Base-by-base conservation (phyloP, 1,140 invertebrate species). In the Heliconius eleuchia region DNA sequence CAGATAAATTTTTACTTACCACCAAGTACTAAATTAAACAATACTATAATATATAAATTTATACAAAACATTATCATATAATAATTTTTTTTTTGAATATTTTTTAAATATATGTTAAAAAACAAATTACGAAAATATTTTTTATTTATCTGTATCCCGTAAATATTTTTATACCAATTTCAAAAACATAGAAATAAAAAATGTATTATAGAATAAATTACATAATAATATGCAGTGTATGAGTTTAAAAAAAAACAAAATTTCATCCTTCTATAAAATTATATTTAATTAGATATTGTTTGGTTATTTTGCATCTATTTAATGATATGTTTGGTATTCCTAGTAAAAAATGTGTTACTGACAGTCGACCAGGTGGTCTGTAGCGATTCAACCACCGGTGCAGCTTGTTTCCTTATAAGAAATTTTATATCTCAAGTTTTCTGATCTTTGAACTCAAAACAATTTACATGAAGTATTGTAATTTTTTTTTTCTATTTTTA, bases 361-460 rank as follows among this genome's bases (percentile, higher is more conserved):
- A 82, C 77, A 77, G 11, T 79, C 18, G 73, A 78, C 89, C 89
- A 90, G 89, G 87, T 90, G 89, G 85, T 83, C 86, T 74, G 76
- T 73, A 78, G 76, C 76, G 84, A 87, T 82, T 86, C 83, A 80
- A 76, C 79, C 78, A 78, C 57, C 37, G 52, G 75, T 76, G 71
- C 83, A 84, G 79, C 83, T 85, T 87, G 85, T 84, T 81, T 82
- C 85, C 84, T 82, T 85, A 84, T 79, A 80, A 66, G 81, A 83
- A 79, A 75, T 73, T 84, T 80, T 79, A 81, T 84, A 78, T 80
- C 73, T 71, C 76, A 77, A 80, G 76, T 83, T 80, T 71, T 73
- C 34, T 85, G 86, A 89, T 89, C 87, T 88, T 86, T 87, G 86
- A 87, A 84, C 87, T 83, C 73, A 52, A 60, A 72, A 55, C 60